Evolutionary conservation across 2,888 invertebrate genomes (phyloP).

Genomic region (Ectropis crepuscularia): DNA sequence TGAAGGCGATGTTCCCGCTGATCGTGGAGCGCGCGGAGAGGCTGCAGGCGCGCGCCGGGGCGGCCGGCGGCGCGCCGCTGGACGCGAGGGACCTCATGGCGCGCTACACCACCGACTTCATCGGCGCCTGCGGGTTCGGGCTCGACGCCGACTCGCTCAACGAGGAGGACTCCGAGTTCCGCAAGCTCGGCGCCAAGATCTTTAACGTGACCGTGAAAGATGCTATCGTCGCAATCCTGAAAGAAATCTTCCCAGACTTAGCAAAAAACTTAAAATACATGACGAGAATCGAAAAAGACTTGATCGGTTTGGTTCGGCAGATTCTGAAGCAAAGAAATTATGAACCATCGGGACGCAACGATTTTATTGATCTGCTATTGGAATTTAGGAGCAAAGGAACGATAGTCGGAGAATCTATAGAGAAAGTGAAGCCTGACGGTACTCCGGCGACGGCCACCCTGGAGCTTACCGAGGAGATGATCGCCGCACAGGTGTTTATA

Average conservation of each 20-base stretch:
- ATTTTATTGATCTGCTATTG: constrained; percentile 63
- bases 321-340: constrained; percentile 60
- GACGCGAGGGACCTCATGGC: constrained; percentile 70
- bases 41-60: constrained; percentile 53
- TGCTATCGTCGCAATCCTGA: constrained; percentile 48
- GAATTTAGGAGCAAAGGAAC: constrained; percentile 58
- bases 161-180: constrained; percentile 60
- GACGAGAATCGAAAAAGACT: constrained; percentile 51
- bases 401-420: constrained; percentile 59
- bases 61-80: constrained; percentile 48
- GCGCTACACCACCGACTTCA: constrained; percentile 67
- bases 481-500: constrained; percentile 63
- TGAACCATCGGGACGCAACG: constrained; percentile 58
- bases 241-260: constrained; percentile 56
- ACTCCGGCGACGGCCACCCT: constrained; percentile 48
- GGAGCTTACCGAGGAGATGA: constrained; percentile 57
- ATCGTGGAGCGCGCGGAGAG: constrained; percentile 62
- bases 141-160: constrained; percentile 62
- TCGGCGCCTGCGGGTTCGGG: constrained; percentile 68
- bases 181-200: constrained; percentile 60
- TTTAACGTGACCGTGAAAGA: constrained; percentile 48
- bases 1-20: constrained; percentile 69
- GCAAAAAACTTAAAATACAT: constrained; percentile 53
- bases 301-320: constrained; percentile 54
- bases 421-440: constrained; percentile 54